A percentile compares a stretch with the other conserved stretches of the same genome.
These are phyloP conservation scores for Eutrigla gurnardus DNA, from an alignment of 2,797 vertebrate genomes.

Conservation along the genomic window DNA sequence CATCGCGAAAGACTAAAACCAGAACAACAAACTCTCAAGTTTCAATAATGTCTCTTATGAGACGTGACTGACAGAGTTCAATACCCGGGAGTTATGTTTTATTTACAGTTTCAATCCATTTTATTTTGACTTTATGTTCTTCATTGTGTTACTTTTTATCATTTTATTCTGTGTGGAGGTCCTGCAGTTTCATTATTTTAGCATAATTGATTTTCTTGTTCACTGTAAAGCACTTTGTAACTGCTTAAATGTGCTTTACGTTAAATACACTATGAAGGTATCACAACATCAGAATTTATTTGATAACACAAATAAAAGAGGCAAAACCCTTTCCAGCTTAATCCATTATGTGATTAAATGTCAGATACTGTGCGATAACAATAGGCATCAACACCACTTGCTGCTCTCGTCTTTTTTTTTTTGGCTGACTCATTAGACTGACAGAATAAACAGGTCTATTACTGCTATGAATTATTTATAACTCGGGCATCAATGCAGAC, in stretches of 20 bases:
- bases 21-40: background rate
- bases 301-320: background rate
- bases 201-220: background rate
- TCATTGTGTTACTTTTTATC: background rate
- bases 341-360: background rate
- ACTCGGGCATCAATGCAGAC: constrained; percentile 26
- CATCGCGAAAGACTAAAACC: constrained; percentile 11
- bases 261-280: background rate
- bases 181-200: background rate
- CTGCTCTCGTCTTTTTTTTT: constrained; percentile 24
- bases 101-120: too few species aligned
- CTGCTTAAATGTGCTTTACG: background rate
- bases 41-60: background rate
- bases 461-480: constrained; percentile 63
- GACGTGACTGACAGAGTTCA: background rate
- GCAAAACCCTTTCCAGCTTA: background rate
- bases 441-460: constrained; percentile 51
- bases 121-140: background rate
- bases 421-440: constrained; percentile 45
- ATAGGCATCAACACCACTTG: constrained; percentile 5
- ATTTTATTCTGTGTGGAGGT: background rate
- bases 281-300: background rate
- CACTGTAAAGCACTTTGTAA: background rate
- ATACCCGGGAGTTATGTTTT: background rate
- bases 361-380: constrained; percentile 10